phyloP scores from a whole-genome alignment of 2,888 invertebrate genomes.

The Drosophila falleni region DNA sequence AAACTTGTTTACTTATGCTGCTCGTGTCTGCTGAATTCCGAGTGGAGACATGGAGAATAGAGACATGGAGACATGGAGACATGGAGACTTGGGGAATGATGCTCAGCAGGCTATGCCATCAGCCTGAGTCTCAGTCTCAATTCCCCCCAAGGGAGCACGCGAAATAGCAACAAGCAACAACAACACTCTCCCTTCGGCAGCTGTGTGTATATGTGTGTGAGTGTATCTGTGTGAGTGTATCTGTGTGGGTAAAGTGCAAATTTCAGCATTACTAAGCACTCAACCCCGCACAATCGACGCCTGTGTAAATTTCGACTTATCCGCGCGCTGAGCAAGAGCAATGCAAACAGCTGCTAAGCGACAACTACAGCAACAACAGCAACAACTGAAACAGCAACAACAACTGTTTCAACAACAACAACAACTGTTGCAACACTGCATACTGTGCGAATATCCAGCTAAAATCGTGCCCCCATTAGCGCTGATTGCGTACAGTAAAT shows the following conservation, averaged over 20 bases:
- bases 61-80: not conserved
- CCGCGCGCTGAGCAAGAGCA: constrained; percentile 64
- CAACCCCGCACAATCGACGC: constrained; percentile 35
- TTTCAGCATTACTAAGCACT: constrained; percentile 70
- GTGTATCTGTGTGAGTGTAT: constrained; percentile 1
- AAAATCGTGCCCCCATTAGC: constrained; percentile 27
- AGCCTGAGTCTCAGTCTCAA: not conserved
- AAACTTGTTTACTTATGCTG: constrained; percentile 77
- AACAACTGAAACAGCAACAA: not conserved
- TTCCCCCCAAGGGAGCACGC: constrained; percentile 1
- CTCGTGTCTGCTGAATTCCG: constrained; percentile 38
- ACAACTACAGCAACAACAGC: constrained; percentile 1
- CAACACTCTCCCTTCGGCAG: not conserved
- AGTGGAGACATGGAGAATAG: constrained; percentile 6
- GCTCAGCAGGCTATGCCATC: constrained; percentile 6
- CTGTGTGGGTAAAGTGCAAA: constrained; percentile 65
- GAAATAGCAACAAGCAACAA: not conserved
- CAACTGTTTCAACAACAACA: not conserved
- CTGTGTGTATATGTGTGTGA: constrained; percentile 5
- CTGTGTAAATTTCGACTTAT: constrained; percentile 75
- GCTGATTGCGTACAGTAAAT: constrained; percentile 9
- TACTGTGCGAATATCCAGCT: not conserved
- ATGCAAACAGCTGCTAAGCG: constrained; percentile 61
- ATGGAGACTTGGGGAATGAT: not conserved
- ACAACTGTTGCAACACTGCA: constrained; percentile 15